A percentile compares a stretch with the other conserved stretches of the same genome.
These are phyloP conservation scores for Cephus rjabovi DNA, from an alignment of 2,888 invertebrate species.

Conservation along the genomic window DNA sequence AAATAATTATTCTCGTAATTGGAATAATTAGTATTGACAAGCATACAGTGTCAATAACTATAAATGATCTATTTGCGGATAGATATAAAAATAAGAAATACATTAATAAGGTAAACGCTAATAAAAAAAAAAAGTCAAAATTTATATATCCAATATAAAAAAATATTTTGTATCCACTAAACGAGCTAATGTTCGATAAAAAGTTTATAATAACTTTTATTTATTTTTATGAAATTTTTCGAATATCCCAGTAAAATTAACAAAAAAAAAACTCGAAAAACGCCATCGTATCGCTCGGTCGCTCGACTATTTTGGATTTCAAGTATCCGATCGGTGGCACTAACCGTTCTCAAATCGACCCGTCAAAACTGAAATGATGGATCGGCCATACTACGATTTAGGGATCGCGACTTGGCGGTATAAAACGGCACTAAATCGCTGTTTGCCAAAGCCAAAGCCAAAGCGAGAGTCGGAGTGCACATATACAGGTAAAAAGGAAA, in stretches of 20 bases:
- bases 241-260: not conserved
- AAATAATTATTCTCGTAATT: not conserved
- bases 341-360: constrained; percentile 35
- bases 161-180: not conserved
- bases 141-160: not conserved
- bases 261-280: not conserved
- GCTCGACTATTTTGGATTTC: not conserved
- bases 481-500: not conserved
- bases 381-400: constrained; percentile 53
- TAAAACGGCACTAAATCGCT: constrained; percentile 49
- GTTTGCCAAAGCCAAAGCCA: not conserved
- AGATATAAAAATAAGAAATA: not conserved
- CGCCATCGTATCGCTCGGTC: not conserved
- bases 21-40: not conserved
- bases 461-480: not conserved
- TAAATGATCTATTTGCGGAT: not conserved
- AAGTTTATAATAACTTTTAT: no score
- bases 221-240: not conserved
- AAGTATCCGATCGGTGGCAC: constrained; percentile 1
- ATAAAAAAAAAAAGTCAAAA: not conserved
- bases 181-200: no score
- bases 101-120: not conserved
- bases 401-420: constrained; percentile 44
- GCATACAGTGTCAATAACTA: not conserved
- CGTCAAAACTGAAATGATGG: constrained; percentile 60